Evolutionary conservation across 2,113 vertebrate genomes (phyloP).

Genomic region (Bettongia penicillata): DNA sequence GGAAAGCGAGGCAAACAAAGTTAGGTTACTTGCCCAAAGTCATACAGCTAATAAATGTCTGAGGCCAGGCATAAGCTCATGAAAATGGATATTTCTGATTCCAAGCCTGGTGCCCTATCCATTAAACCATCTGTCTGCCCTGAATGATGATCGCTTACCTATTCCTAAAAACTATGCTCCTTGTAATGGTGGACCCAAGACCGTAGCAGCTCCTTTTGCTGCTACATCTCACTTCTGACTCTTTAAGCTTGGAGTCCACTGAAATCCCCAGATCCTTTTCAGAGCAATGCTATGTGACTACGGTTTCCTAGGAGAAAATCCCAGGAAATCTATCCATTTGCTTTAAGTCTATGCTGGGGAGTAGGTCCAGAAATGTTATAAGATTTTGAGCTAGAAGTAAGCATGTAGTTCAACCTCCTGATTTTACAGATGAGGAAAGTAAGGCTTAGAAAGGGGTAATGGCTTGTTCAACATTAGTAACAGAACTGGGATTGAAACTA

Average conservation of each 20-base stretch:
- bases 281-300: not conserved
- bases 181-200: not conserved
- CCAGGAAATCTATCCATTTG: rapidly evolving
- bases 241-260: not conserved
- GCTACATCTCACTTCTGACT: not conserved
- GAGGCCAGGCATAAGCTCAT: no score
- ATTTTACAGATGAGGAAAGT: not conserved
- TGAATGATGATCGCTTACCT: not conserved
- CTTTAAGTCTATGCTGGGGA: not conserved
- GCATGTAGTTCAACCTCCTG: not conserved
- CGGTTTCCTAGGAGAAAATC: not conserved
- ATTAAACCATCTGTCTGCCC: not conserved
- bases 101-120: no score
- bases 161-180: not conserved
- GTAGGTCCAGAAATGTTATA: not conserved
- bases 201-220: not conserved
- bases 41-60: not conserved
- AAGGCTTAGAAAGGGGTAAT: not conserved
- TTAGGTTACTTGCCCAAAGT: not conserved
- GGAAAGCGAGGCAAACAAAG: not conserved
- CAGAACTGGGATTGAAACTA: not conserved
- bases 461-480: not conserved
- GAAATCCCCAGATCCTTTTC: not conserved
- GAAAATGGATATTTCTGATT: not conserved
- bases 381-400: not conserved